phyloP scores from a whole-genome alignment of 1,140 invertebrate species.

The Heliothis subflexa region DNA sequence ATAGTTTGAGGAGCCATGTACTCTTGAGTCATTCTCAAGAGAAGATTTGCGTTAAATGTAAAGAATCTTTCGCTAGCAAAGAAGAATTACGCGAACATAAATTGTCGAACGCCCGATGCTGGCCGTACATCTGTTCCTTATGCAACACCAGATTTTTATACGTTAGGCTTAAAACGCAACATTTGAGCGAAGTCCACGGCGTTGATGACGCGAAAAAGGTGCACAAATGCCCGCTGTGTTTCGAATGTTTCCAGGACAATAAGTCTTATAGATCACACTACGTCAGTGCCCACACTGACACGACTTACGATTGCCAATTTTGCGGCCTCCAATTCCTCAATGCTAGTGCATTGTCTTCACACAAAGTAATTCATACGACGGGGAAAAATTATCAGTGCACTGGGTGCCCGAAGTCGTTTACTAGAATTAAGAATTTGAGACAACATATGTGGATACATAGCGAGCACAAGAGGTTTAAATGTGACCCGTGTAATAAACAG shows the following conservation, averaged over 20 bases:
- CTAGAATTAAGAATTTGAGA: conserved; percentile 54
- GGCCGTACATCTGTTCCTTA: conserved; percentile 58
- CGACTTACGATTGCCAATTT: conserved; percentile 48
- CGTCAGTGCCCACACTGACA: conserved; percentile 52
- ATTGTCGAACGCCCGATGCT: conserved; percentile 56
- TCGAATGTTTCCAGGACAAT: conserved; percentile 40
- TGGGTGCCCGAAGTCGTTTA: conserved; percentile 70
- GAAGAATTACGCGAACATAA: conserved; percentile 65
- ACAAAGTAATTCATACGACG: conserved; percentile 80
- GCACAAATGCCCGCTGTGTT: conserved; percentile 52
- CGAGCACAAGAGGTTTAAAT: conserved; percentile 87
- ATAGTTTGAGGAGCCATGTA: conserved; percentile 63
- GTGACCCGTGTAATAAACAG: conserved; percentile 86
- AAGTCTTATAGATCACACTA: conserved; percentile 51
- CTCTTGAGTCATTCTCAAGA: conserved; percentile 58
- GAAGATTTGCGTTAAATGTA: conserved; percentile 69
- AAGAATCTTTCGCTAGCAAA: conserved; percentile 57
- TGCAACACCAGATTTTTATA: conserved; percentile 64
- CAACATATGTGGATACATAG: conserved; percentile 84
- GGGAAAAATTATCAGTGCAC: conserved; percentile 81
- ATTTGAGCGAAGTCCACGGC: conserved; percentile 59
- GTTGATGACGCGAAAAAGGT: conserved; percentile 52
- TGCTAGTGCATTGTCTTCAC: conserved; percentile 54
- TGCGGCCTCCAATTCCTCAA: conserved; percentile 52
- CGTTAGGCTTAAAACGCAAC: conserved; percentile 56